These are phyloP conservation scores for Phyllostomus discolor DNA, from an alignment of 2,113 vertebrate genomes.

Conservation along the genomic window DNA sequence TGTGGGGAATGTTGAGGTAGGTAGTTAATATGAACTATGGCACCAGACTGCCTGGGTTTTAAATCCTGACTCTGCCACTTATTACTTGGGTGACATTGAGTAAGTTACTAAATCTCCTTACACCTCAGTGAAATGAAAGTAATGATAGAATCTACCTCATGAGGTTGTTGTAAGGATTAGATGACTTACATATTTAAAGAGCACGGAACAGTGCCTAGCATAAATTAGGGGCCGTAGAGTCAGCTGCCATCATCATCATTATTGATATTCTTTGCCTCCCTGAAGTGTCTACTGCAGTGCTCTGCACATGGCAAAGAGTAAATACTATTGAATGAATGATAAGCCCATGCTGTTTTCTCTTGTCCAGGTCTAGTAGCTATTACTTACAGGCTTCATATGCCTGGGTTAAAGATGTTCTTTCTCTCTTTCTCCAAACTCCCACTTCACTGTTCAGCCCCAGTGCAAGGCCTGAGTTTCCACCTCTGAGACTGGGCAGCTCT, in stretches of 20 bases:
- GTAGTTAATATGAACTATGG: neutral
- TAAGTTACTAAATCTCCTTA: neutral
- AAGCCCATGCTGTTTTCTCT: constrained; percentile 9
- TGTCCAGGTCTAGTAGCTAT: constrained; percentile 17
- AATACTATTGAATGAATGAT: constrained; percentile 7
- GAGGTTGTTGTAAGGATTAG: neutral
- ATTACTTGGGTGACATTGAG: neutral
- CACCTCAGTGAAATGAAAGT: neutral
- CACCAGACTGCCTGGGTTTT: neutral
- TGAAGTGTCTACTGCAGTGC: neutral
- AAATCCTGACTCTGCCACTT: neutral
- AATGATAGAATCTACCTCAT: neutral
- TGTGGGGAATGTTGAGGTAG: neutral
- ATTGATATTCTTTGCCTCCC: neutral
- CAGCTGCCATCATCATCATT: neutral
- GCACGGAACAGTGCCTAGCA: neutral
- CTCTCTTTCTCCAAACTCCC: neutral
- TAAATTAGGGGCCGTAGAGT: neutral
- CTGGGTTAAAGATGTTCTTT: neutral
- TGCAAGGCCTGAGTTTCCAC: neutral
- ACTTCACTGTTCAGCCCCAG: neutral
- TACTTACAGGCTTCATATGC: neutral
- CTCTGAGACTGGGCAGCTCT: neutral
- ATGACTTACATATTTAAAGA: neutral
- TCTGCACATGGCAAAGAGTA: neutral